Percentiles rank a stretch among this genome's conserved stretches.
These are phyloP conservation scores for Oscheius sp. DNA, from an alignment of 1,140 invertebrate species.

Conservation along the genomic window DNA sequence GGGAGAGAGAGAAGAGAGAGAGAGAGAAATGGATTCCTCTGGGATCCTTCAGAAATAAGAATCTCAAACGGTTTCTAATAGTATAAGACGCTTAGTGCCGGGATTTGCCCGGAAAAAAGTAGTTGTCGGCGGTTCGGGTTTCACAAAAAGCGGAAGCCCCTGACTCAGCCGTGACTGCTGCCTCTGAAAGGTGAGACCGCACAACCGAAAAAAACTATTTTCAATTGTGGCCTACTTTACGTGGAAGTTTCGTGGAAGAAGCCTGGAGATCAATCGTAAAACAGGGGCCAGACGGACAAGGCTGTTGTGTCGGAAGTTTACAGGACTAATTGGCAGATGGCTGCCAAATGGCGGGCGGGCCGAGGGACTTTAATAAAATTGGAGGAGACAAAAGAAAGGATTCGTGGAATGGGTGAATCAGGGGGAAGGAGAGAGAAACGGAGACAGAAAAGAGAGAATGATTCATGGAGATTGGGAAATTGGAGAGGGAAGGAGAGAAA, in stretches of 20 bases:
- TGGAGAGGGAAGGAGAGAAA: not conserved
- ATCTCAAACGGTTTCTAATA: not conserved
- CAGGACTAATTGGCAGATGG: slow-evolving; percentile 5
- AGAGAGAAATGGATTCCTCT: not conserved
- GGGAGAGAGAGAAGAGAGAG: not conserved
- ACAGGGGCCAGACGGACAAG: not conserved
- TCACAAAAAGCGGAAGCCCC: no score
- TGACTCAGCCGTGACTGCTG: no score
- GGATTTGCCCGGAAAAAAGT: no score
- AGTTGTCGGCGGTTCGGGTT: no score
- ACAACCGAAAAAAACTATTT: no score
- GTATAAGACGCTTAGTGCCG: not conserved
- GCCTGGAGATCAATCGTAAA: not conserved
- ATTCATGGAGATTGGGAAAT: no score
- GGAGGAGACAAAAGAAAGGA: not conserved
- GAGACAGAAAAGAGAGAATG: not conserved
- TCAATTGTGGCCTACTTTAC: not conserved
- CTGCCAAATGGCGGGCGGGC: not conserved
- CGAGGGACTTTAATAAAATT: not conserved
- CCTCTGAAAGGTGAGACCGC: no score
- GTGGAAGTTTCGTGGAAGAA: not conserved
- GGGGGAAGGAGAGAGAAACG: not conserved
- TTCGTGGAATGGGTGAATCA: not conserved
- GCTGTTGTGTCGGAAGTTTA: slow-evolving; percentile 4
- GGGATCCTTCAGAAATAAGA: not conserved